These are phyloP conservation scores for Globia sparganii DNA, from an alignment of 2,888 invertebrate species.

Conservation along the genomic window DNA sequence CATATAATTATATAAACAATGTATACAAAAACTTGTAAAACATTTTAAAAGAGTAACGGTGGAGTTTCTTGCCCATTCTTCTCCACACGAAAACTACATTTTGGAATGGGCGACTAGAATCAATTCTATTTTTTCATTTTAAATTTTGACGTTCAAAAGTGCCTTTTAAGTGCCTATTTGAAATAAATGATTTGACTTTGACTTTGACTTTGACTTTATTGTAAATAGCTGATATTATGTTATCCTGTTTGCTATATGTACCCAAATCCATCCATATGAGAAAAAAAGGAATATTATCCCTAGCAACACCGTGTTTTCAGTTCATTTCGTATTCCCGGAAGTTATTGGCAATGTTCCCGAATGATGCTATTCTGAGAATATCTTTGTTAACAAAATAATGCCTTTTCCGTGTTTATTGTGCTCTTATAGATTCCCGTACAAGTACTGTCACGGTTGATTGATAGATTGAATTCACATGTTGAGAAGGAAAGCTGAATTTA, in stretches of 20 bases:
- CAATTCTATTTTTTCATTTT: too few species aligned
- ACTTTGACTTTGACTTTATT: too few species aligned
- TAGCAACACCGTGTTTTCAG: background rate
- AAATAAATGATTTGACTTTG: too few species aligned
- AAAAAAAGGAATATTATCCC: background rate
- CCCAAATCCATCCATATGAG: background rate
- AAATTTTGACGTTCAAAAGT: too few species aligned
- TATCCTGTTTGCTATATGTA: background rate
- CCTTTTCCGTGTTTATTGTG: slow-evolving; percentile 37
- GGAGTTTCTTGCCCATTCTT: too few species aligned
- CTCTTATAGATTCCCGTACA: slow-evolving; percentile 17
- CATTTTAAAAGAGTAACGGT: too few species aligned
- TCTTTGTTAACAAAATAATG: slow-evolving; percentile 42
- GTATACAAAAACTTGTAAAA: too few species aligned
- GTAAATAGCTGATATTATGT: background rate
- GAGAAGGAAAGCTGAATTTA: background rate
- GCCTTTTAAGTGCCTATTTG: too few species aligned
- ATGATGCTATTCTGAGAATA: slow-evolving; percentile 9
- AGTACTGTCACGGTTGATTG: slow-evolving; percentile 37
- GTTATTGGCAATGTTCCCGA: slow-evolving; percentile 26
- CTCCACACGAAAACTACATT: too few species aligned
- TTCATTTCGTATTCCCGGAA: slow-evolving; percentile 21
- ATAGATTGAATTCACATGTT: slow-evolving; percentile 26
- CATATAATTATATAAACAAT: too few species aligned
- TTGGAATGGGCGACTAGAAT: too few species aligned